phyloP scores from a whole-genome alignment of 2,888 invertebrate genomes.

The Fissipunctia ypsillon region DNA sequence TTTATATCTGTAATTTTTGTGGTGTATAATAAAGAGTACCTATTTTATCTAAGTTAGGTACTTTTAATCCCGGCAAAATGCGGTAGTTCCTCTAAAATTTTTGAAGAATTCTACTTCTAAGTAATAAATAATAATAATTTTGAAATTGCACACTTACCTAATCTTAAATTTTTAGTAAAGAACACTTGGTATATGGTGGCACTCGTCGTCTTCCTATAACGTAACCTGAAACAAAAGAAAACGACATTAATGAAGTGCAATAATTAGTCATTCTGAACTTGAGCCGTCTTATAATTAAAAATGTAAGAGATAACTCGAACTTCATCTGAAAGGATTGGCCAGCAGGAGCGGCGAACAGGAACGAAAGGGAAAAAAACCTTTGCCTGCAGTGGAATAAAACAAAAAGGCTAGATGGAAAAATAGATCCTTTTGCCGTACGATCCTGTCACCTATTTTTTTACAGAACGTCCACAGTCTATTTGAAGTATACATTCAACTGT shows the following conservation, averaged over 20 bases:
- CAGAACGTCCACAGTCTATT: not conserved
- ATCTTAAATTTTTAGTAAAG: conserved; percentile 89
- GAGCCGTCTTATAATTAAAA: no score
- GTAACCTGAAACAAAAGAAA: conserved; percentile 90
- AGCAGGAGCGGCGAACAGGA: not conserved
- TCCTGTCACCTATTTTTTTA: not conserved
- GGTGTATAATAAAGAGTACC: no score
- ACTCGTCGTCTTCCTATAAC: conserved; percentile 89
- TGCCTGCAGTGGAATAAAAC: not conserved
- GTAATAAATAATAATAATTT: not conserved
- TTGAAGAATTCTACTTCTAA: not conserved
- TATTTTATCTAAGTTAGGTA: no score
- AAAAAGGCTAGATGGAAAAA: not conserved
- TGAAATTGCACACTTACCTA: conserved; percentile 84
- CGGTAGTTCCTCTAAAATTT: not conserved
- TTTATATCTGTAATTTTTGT: no score
- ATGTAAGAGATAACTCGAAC: not conserved
- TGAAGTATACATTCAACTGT: not conserved
- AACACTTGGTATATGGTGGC: conserved; percentile 90
- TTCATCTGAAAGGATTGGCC: not conserved
- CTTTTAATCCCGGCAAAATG: not conserved
- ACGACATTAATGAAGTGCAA: conserved; percentile 41
- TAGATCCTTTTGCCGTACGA: not conserved
- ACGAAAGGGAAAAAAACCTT: not conserved
- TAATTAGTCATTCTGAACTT: no score